Conservation (phyloP, 2,113 vertebrate genomes). For the Scytalopus superciliaris region DNA sequence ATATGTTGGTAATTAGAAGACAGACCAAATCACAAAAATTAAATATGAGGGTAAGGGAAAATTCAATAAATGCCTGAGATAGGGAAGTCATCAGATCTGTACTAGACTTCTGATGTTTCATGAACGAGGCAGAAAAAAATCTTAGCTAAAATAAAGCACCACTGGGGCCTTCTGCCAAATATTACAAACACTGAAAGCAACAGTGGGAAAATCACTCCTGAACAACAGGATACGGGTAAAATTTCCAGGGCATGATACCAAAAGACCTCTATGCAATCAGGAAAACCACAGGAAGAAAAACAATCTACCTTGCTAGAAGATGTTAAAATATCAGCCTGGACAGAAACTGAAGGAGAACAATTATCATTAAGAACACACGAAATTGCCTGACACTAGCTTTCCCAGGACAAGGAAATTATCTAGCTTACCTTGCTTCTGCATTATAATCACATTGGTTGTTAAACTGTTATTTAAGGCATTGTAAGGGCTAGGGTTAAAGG, state of each 20-base stretch:
- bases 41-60: background rate
- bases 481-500: background rate
- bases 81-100: background rate
- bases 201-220: constrained; percentile 30
- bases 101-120: background rate
- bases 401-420: background rate
- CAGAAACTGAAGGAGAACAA: background rate
- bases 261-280: background rate
- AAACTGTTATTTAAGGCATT: background rate
- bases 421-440: background rate
- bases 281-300: constrained; percentile 49
- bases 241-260: constrained; percentile 41
- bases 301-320: constrained; percentile 36
- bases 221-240: constrained; percentile 43
- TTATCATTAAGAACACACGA: background rate
- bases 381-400: background rate
- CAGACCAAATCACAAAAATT: background rate
- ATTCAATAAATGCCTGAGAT: background rate
- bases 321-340: constrained; percentile 10
- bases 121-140: constrained; percentile 24
- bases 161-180: background rate
- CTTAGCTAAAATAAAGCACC: constrained; percentile 4
- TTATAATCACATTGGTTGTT: background rate
- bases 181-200: constrained; percentile 30
- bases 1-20: background rate